phyloP scores from a whole-genome alignment of 2,113 vertebrate species.

The Oryzias celebensis region DNA sequence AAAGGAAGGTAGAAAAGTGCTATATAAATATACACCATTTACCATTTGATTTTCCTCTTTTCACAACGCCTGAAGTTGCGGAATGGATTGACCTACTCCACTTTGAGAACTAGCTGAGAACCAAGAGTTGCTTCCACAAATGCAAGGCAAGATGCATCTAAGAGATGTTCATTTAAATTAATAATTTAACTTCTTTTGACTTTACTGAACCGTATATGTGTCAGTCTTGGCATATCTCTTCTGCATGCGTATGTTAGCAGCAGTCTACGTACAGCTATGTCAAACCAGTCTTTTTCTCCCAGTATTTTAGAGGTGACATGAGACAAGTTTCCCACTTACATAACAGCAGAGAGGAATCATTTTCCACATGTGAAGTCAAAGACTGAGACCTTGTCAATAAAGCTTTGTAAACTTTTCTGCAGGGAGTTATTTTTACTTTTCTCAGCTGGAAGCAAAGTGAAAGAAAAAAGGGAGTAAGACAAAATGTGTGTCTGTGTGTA shows the following conservation, averaged over 20 bases:
- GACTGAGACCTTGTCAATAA: slow-evolving; percentile 45
- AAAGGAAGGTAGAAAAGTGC: too few relatives aligned
- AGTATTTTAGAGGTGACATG: slow-evolving; percentile 20
- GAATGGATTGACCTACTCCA: too few relatives aligned
- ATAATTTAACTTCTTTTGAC: too few relatives aligned
- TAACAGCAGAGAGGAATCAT: slow-evolving; percentile 23
- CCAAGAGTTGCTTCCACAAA: too few relatives aligned
- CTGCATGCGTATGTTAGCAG: slow-evolving; percentile 8
- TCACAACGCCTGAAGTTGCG: too few relatives aligned
- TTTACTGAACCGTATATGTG: background rate
- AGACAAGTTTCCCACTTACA: slow-evolving; percentile 25
- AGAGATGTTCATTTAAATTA: too few relatives aligned
- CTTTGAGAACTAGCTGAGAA: too few relatives aligned
- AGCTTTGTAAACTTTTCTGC: slow-evolving; percentile 43
- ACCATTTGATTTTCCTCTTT: too few relatives aligned
- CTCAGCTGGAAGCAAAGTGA: slow-evolving; percentile 56
- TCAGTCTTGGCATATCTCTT: slow-evolving; percentile 1
- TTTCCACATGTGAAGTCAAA: slow-evolving; percentile 38
- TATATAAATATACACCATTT: too few relatives aligned
- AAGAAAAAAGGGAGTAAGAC: slow-evolving; percentile 41
- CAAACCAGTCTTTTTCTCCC: background rate
- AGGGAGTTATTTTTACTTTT: slow-evolving; percentile 68
- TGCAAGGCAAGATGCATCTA: too few relatives aligned
- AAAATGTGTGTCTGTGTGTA: slow-evolving; percentile 11
- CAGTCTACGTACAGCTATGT: background rate